phyloP scores from a whole-genome alignment of 2,888 invertebrate genomes.

The Drosophila demipolita region DNA sequence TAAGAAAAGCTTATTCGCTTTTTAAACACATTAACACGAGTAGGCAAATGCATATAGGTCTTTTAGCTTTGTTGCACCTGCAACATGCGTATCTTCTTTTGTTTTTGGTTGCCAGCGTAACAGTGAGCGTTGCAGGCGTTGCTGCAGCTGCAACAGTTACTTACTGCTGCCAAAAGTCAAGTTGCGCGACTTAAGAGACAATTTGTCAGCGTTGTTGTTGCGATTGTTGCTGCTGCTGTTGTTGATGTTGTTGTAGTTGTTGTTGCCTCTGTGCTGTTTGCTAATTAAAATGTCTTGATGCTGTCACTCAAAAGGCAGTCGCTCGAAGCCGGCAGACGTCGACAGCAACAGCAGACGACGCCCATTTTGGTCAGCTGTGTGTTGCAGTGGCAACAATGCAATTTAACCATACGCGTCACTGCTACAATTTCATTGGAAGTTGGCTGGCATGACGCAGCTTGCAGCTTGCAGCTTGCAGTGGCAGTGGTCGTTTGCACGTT shows the following conservation, averaged over 20 bases:
- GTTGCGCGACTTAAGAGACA: slow-evolving; percentile 62
- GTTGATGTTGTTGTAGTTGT: slow-evolving; percentile 11
- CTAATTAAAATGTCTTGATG: slow-evolving; percentile 77
- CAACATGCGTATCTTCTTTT: slow-evolving; percentile 25
- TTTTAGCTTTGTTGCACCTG: slow-evolving; percentile 19
- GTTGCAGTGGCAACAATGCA: slow-evolving; percentile 65
- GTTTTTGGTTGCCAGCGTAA: slow-evolving; percentile 58
- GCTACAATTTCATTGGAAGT: slow-evolving; percentile 78
- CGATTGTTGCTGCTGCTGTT: slow-evolving; percentile 30
- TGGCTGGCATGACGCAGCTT: slow-evolving; percentile 32
- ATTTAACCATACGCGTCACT: slow-evolving; percentile 66
- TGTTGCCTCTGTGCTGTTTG: slow-evolving; percentile 40
- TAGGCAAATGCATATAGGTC: slow-evolving; percentile 24
- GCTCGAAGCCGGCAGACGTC: slow-evolving; percentile 42
- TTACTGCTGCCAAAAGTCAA: slow-evolving; percentile 64
- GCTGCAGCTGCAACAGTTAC: slow-evolving; percentile 45
- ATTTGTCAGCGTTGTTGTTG: slow-evolving; percentile 45
- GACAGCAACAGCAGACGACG: slow-evolving; percentile 42
- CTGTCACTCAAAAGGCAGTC: slow-evolving; percentile 75
- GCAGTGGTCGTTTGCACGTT: neutral
- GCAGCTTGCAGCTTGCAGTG: slow-evolving; percentile 10
- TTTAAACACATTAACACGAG: slow-evolving; percentile 30
- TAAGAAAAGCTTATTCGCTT: slow-evolving; percentile 24
- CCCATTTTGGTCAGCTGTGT: slow-evolving; percentile 66
- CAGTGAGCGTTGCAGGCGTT: slow-evolving; percentile 65